phyloP scores from a whole-genome alignment of 1,140 invertebrate species.

The Brachionus paranguensis region DNA sequence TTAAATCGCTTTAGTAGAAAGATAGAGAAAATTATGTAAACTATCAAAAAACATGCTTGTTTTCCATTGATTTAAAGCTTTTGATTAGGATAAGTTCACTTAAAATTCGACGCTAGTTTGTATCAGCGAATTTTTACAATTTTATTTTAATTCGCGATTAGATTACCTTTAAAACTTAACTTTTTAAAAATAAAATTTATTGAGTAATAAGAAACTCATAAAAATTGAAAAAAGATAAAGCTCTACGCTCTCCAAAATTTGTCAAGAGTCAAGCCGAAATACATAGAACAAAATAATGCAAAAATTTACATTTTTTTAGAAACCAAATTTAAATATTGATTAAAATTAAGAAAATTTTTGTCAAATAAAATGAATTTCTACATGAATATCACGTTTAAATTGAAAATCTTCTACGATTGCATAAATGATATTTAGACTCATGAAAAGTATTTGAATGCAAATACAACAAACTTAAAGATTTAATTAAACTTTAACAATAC shows the following conservation, averaged over 20 bases:
- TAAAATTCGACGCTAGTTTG: background rate
- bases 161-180: background rate
- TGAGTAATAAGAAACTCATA: background rate
- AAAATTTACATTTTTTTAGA: background rate
- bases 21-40: background rate
- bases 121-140: background rate
- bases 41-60: background rate
- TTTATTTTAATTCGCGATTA: background rate
- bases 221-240: background rate
- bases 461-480: background rate
- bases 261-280: background rate
- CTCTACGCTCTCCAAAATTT: background rate
- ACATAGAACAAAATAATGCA: background rate
- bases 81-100: background rate
- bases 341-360: background rate
- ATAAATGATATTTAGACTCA: background rate
- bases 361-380: background rate
- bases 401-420: background rate
- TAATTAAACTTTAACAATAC: background rate
- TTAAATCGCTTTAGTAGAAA: background rate
- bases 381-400: background rate
- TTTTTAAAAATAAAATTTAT: background rate
- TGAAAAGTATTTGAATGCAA: background rate
- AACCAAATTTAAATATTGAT: conserved; percentile 18
- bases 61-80: background rate